Percentiles rank a stretch among this genome's conserved stretches.
Conservation (phyloP, 2,113 vertebrate genomes). For the Bubo scandiacus region DNA sequence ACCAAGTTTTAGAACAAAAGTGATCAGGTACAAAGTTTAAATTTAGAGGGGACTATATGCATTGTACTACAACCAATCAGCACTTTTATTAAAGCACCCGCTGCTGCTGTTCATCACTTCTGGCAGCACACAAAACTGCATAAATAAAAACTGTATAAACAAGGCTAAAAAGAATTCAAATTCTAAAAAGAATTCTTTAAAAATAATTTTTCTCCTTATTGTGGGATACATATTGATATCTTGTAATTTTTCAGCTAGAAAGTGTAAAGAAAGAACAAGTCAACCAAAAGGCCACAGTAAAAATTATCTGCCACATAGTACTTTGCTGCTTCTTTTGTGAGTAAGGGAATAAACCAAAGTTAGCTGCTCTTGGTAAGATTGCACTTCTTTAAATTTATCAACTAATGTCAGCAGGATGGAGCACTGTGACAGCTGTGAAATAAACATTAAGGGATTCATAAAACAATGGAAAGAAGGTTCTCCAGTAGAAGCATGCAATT, state of each 20-base stretch:
- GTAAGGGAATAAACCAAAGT: background rate
- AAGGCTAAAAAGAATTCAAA: background rate
- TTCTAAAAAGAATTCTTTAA: background rate
- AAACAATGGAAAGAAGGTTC: constrained; percentile 26
- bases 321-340: background rate
- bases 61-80: background rate
- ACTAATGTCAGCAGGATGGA: constrained; percentile 57
- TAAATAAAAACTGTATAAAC: background rate
- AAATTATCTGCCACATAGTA: constrained; percentile 24
- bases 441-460: constrained; percentile 50
- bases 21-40: background rate
- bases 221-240: background rate
- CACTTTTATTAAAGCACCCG: background rate
- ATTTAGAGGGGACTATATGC: background rate
- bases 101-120: background rate
- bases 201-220: background rate
- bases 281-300: background rate
- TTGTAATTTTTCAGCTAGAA: background rate
- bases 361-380: constrained; percentile 44
- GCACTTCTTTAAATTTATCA: constrained; percentile 24
- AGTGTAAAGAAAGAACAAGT: background rate
- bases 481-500: background rate
- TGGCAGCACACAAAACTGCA: background rate
- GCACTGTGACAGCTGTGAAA: constrained; percentile 27
- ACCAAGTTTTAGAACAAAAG: background rate